Conservation (phyloP, 1,140 invertebrate species). For the roundworm (Caenorhabditis elegans) region DNA sequence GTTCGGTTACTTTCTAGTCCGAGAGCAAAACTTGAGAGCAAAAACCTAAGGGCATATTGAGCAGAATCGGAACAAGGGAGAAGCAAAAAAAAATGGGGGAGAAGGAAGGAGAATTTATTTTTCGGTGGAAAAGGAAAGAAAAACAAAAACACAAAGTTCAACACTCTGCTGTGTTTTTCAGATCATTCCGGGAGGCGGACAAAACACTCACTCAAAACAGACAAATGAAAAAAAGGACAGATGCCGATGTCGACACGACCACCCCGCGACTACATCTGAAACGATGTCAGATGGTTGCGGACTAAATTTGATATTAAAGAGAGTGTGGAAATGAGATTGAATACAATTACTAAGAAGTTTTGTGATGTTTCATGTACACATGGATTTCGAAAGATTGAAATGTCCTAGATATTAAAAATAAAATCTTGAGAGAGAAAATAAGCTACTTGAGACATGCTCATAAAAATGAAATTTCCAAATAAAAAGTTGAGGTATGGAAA, state of each 20-base stretch:
- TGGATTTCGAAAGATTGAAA: no score
- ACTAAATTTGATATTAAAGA: neutral
- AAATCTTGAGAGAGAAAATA: no score
- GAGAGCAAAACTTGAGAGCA: no score
- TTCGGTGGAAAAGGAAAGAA: neutral
- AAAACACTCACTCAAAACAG: neutral
- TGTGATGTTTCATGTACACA: neutral
- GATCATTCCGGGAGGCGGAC: neutral
- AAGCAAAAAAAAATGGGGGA: neutral
- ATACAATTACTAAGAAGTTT: neutral
- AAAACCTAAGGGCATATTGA: neutral
- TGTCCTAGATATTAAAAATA: no score
- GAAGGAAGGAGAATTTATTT: neutral
- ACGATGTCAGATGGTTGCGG: neutral
- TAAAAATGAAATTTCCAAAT: no score
- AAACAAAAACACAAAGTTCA: constrained; percentile 28
- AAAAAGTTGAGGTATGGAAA: no score
- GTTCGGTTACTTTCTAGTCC: no score
- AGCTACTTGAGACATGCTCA: no score
- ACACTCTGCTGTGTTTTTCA: neutral
- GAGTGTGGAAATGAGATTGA: neutral
- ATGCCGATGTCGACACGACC: neutral
- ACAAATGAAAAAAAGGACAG: neutral
- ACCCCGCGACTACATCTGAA: no score
- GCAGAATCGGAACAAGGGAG: neutral